Conservation (phyloP, 2,113 vertebrate species). For the Ictalurus punctatus region DNA sequence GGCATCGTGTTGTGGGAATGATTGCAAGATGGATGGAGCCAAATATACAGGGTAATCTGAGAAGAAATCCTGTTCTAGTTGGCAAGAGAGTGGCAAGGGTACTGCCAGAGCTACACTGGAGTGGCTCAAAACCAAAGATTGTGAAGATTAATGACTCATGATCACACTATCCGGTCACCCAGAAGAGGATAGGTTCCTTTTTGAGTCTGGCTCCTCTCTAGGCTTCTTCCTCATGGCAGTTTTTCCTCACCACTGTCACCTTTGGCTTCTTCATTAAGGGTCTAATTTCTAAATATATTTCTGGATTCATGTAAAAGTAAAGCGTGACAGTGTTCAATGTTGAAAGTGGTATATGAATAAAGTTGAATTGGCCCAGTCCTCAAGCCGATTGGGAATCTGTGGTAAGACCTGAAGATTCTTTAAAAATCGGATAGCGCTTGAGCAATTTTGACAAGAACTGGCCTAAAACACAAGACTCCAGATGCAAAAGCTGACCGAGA, state of each 20-base stretch:
- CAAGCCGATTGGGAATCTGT: background rate
- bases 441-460: too few relatives aligned
- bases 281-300: background rate
- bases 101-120: background rate
- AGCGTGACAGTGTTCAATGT: background rate
- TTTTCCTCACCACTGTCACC: too few relatives aligned
- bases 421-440: too few relatives aligned
- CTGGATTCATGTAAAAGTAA: background rate
- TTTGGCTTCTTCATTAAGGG: background rate
- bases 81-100: background rate
- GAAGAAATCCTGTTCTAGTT: background rate
- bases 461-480: too few relatives aligned
- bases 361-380: background rate
- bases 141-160: background rate
- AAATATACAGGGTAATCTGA: background rate
- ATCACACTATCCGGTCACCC: background rate
- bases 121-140: background rate
- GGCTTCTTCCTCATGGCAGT: background rate
- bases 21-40: background rate
- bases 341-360: background rate
- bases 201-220: background rate
- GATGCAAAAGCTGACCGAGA: too few relatives aligned
- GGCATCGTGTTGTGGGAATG: background rate
- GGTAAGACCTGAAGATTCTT: too few relatives aligned
- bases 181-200: background rate